Conservation (phyloP, 2,113 vertebrate genomes). For the Salvelinus fontinalis region DNA sequence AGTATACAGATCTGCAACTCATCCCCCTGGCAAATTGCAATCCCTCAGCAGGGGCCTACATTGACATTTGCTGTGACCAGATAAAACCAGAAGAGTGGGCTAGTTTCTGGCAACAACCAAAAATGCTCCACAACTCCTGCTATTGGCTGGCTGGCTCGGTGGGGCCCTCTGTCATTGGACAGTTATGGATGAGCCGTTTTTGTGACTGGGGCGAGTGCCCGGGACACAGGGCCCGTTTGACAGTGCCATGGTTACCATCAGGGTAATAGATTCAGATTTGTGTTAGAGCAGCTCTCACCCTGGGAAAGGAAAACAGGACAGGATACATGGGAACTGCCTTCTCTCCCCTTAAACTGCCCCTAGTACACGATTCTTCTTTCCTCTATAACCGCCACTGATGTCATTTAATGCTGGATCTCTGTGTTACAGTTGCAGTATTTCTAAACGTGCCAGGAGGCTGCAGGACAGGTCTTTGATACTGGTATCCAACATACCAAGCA, state of each 20-base stretch:
- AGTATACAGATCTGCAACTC: background rate
- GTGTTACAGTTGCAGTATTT: too few relatives aligned
- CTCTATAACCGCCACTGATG: too few relatives aligned
- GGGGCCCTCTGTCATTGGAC: slow-evolving; percentile 47
- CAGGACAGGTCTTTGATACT: too few relatives aligned
- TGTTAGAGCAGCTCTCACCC: slow-evolving; percentile 48
- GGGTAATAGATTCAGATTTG: slow-evolving; percentile 67
- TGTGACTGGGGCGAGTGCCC: slow-evolving; percentile 47
- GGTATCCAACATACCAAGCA: too few relatives aligned
- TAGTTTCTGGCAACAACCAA: slow-evolving; percentile 23
- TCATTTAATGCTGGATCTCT: too few relatives aligned
- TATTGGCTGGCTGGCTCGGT: slow-evolving; percentile 45
- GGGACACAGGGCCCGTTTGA: slow-evolving; percentile 55
- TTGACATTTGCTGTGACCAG: slow-evolving; percentile 43
- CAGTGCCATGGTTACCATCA: slow-evolving; percentile 71
- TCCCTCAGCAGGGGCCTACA: slow-evolving; percentile 31
- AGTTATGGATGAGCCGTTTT: slow-evolving; percentile 52
- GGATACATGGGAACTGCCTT: slow-evolving; percentile 53
- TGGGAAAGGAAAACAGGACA: slow-evolving; percentile 76
- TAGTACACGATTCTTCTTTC: too few relatives aligned
- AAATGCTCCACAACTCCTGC: slow-evolving; percentile 8
- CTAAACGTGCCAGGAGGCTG: too few relatives aligned
- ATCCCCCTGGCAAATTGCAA: slow-evolving; percentile 3
- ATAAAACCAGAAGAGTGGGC: slow-evolving; percentile 51
- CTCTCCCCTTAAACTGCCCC: slow-evolving; percentile 47